A percentile compares a stretch with the other conserved stretches of the same genome.
phyloP scores from a whole-genome alignment of 2,797 vertebrate species.

The Iguana delicatissima region DNA sequence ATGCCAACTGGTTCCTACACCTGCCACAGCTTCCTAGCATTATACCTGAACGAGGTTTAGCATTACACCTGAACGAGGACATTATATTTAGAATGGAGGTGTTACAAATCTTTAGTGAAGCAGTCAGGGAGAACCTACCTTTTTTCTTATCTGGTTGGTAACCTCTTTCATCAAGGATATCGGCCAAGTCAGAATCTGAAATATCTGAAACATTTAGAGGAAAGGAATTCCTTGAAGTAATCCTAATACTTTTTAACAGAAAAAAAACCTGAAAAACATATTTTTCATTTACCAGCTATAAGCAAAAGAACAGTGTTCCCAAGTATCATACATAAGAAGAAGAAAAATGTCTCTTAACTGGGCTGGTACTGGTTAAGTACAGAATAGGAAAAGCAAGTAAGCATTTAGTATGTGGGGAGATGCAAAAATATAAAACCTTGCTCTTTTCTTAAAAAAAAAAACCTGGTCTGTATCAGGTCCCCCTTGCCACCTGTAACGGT shows the following conservation, averaged over 20 bases:
- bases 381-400: background rate
- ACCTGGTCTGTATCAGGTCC: background rate
- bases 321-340: background rate
- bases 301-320: background rate
- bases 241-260: background rate
- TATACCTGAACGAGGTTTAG: background rate
- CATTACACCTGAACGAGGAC: background rate
- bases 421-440: background rate
- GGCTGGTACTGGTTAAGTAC: background rate
- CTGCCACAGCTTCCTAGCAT: too few species aligned
- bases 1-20: too few species aligned
- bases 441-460: background rate
- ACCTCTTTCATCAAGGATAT: slow-evolving; percentile 64
- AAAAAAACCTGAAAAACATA: background rate
- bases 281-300: background rate
- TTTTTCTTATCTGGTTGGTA: slow-evolving; percentile 91
- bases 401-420: background rate
- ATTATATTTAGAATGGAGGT: background rate
- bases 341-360: background rate
- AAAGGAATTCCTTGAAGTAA: background rate
- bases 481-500: background rate
- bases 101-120: background rate
- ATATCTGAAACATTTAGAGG: slow-evolving; percentile 69
- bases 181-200: slow-evolving; percentile 83
- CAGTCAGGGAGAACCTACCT: slow-evolving; percentile 70